Conservation (phyloP, 2,888 invertebrate genomes). For the Synanthedon tipuliformis region DNA sequence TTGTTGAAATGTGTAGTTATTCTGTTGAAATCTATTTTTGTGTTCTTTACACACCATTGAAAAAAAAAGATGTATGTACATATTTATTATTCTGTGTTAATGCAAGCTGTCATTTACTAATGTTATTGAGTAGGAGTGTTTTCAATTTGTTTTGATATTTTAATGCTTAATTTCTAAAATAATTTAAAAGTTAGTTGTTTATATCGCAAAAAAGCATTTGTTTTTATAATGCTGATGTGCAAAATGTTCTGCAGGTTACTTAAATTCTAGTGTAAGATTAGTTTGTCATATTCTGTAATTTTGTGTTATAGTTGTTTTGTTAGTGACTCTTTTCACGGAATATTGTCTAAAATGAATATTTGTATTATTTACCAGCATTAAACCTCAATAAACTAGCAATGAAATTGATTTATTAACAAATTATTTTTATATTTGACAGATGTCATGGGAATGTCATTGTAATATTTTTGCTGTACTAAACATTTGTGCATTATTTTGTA, state of each 20-base stretch:
- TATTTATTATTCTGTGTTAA: slow-evolving; percentile 11
- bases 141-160: slow-evolving; percentile 13
- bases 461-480: neutral
- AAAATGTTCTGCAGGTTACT: slow-evolving; percentile 28
- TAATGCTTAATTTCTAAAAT: slow-evolving; percentile 8
- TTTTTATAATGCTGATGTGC: slow-evolving; percentile 13
- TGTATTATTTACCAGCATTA: slow-evolving; percentile 5
- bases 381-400: slow-evolving; percentile 4
- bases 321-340: neutral
- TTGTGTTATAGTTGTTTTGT: slow-evolving; percentile 1
- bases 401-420: slow-evolving; percentile 8
- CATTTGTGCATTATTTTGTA: too few relatives aligned
- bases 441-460: slow-evolving; percentile 50
- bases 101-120: slow-evolving; percentile 47
- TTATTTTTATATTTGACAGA: slow-evolving; percentile 40
- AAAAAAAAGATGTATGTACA: too few relatives aligned
- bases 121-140: slow-evolving; percentile 50
- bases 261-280: slow-evolving; percentile 39
- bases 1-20: too few relatives aligned
- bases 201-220: slow-evolving; percentile 15
- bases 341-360: slow-evolving; percentile 4
- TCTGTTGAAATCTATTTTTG: too few relatives aligned
- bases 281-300: slow-evolving; percentile 12
- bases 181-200: slow-evolving; percentile 18
- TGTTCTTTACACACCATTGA: too few relatives aligned